phyloP scores from a whole-genome alignment of 1,140 invertebrate genomes.

The Zaprionus gabonicus region DNA sequence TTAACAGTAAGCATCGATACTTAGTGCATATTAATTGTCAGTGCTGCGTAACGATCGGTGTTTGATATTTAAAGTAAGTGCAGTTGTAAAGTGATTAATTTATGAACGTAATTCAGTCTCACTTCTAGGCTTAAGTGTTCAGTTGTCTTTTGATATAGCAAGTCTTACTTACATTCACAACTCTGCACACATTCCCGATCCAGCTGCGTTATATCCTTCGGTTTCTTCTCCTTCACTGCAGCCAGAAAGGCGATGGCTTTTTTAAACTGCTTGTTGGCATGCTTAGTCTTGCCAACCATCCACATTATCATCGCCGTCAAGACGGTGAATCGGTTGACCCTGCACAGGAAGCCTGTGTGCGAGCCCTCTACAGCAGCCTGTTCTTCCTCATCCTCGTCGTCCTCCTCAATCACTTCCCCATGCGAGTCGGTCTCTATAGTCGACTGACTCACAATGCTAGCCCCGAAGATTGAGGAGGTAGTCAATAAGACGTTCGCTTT shows the following conservation, averaged over 20 bases:
- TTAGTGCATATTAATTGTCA: too few species aligned
- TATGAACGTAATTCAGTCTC: not conserved
- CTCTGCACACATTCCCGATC: conserved; percentile 59
- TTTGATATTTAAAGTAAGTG: too few species aligned
- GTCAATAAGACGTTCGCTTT: not conserved
- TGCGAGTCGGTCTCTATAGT: conserved; percentile 3
- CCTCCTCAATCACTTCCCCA: not conserved
- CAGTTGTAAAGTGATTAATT: too few species aligned
- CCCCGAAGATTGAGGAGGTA: not conserved
- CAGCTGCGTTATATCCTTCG: conserved; percentile 52
- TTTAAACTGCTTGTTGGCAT: conserved; percentile 55
- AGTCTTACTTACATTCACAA: conserved; percentile 70
- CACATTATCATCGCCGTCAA: conserved; percentile 82
- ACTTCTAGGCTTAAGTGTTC: not conserved
- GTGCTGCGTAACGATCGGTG: too few species aligned
- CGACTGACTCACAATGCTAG: not conserved
- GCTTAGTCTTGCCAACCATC: conserved; percentile 66
- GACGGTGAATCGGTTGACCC: conserved; percentile 74
- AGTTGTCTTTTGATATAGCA: not conserved
- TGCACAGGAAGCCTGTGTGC: conserved; percentile 59
- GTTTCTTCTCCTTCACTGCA: conserved; percentile 69
- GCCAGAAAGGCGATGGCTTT: conserved; percentile 70
- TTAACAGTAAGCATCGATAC: too few species aligned
- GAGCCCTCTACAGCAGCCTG: conserved; percentile 32
- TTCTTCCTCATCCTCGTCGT: conserved; percentile 18